A percentile compares a stretch with the other conserved stretches of the same genome.
These are phyloP conservation scores for Lophotis ruficrista DNA, from an alignment of 2,113 vertebrate species.

Conservation along the genomic window DNA sequence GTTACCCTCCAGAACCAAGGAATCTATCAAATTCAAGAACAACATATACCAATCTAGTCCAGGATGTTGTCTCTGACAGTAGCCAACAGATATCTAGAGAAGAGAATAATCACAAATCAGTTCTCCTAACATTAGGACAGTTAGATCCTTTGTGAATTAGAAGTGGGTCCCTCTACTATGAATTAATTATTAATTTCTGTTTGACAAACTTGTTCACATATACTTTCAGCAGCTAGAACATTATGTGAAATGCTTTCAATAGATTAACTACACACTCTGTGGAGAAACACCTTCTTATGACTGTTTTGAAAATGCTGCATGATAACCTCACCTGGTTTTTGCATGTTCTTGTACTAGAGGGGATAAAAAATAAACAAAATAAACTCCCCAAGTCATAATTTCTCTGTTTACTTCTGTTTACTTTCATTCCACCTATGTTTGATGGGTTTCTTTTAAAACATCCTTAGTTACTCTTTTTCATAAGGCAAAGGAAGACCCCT, in stretches of 20 bases:
- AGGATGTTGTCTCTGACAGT: not conserved
- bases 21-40: not conserved
- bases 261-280: not conserved
- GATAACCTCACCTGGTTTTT: not conserved
- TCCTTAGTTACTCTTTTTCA: not conserved
- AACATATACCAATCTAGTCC: not conserved
- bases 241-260: not conserved
- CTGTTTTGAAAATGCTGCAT: not conserved
- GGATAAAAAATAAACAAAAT: not conserved
- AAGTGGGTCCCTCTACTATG: not conserved
- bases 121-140: not conserved
- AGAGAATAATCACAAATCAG: not conserved
- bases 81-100: not conserved
- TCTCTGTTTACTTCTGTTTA: not conserved
- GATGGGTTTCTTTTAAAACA: not conserved
- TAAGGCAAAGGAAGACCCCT: not conserved
- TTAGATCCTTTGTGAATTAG: not conserved
- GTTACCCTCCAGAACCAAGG: not conserved
- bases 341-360: not conserved
- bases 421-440: not conserved
- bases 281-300: not conserved
- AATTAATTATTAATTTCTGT: not conserved
- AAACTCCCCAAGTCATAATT: not conserved
- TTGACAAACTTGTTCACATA: not conserved
- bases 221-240: not conserved